Conservation (phyloP, 2,113 vertebrate genomes). For the Opisthocomus hoazin region DNA sequence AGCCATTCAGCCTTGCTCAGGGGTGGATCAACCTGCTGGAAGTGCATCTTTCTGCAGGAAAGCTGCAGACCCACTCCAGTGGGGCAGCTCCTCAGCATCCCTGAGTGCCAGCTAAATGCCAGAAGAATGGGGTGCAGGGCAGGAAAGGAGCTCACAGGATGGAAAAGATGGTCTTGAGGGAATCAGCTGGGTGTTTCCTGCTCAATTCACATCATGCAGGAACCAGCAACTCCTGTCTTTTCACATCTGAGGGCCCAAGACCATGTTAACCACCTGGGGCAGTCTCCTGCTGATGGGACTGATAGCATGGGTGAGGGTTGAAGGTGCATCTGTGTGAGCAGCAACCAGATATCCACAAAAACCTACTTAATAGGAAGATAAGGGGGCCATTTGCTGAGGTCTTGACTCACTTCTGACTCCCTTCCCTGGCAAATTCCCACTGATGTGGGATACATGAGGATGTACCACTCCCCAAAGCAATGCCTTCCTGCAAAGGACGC, state of each 20-base stretch:
- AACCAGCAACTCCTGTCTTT: background rate
- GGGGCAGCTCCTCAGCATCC: background rate
- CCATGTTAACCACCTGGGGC: too few relatives aligned
- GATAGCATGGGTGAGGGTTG: background rate
- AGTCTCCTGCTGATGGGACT: background rate
- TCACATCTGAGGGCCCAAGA: background rate
- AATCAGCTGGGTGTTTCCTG: background rate
- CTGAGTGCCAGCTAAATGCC: background rate
- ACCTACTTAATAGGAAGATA: background rate
- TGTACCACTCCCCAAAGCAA: background rate
- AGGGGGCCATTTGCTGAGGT: background rate
- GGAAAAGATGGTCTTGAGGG: background rate
- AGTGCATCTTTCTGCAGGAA: background rate
- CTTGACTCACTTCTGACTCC: background rate
- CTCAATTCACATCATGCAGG: background rate
- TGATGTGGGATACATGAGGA: too few relatives aligned
- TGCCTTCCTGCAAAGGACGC: background rate
- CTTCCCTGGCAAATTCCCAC: background rate
- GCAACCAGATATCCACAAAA: background rate
- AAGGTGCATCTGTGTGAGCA: fast-evolving
- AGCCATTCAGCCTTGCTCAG: background rate
- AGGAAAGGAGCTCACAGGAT: background rate
- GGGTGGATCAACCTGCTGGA: background rate
- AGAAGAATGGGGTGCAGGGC: background rate
- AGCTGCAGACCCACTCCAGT: background rate